These are phyloP conservation scores for Psephotus haematonotus DNA, from an alignment of 2,113 vertebrate species.

Conservation along the genomic window DNA sequence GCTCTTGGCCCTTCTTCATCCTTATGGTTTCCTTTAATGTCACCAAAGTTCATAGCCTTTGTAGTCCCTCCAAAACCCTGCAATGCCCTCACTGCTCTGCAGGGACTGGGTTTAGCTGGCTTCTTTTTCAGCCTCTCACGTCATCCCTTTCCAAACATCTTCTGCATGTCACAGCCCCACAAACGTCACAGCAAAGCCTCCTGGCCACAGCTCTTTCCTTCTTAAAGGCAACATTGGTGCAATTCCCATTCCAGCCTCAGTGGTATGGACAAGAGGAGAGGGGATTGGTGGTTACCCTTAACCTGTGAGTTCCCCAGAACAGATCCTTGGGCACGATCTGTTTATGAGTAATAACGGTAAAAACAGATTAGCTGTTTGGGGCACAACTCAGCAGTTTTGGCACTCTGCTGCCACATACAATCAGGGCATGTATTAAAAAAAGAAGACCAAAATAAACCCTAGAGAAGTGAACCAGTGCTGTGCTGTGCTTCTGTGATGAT, in stretches of 20 bases:
- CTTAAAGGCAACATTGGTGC: background rate
- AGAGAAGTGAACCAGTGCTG: background rate
- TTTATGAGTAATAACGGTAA: background rate
- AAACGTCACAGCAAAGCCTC: background rate
- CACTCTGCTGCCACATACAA: background rate
- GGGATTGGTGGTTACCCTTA: background rate
- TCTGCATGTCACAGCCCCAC: background rate
- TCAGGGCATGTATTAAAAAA: background rate
- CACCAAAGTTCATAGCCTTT: background rate
- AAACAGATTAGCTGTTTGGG: background rate
- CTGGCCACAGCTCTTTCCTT: background rate
- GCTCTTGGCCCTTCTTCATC: background rate
- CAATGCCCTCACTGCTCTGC: rapidly evolving
- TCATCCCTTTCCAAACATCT: background rate
- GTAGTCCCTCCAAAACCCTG: background rate
- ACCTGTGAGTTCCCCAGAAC: background rate
- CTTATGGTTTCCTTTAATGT: background rate
- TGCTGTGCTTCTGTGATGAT: background rate
- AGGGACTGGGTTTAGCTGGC: background rate
- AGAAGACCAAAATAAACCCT: background rate
- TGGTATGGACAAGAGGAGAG: background rate
- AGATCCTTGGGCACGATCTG: background rate
- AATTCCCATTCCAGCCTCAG: background rate
- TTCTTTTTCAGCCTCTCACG: background rate
- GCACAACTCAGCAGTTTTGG: background rate